Evolutionary conservation across 2,113 vertebrate species (phyloP).

Genomic region (Microtus richardsoni): DNA sequence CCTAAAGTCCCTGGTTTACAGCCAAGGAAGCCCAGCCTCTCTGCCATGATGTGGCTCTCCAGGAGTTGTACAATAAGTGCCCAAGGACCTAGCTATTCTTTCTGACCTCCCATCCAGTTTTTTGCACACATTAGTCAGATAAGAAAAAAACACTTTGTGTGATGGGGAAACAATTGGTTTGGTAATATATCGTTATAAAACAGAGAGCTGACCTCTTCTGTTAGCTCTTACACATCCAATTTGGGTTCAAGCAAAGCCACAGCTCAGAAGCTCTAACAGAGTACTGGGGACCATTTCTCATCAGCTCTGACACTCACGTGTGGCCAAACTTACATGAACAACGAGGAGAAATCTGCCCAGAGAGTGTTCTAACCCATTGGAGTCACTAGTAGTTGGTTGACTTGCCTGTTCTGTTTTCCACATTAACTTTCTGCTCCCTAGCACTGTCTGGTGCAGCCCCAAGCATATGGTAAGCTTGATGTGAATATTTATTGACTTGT

Average conservation of each 20-base stretch:
- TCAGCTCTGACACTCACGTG: background rate
- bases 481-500: background rate
- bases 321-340: background rate
- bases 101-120: background rate
- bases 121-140: background rate
- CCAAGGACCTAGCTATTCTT: background rate
- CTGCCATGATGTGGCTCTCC: fast-evolving
- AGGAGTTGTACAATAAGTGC: background rate
- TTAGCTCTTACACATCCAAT: background rate
- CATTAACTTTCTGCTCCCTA: background rate
- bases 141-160: background rate
- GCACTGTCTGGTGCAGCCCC: background rate
- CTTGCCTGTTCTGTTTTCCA: background rate
- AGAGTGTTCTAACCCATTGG: background rate
- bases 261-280: background rate
- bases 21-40: background rate
- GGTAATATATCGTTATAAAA: background rate
- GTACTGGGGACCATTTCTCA: background rate
- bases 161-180: background rate
- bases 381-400: conserved; percentile 1
- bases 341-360: background rate
- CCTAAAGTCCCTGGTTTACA: background rate
- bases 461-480: background rate
- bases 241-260: background rate
- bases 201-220: background rate